Evolutionary conservation across 2,888 invertebrate species (phyloP).

Genomic region (Dynastes hyllus): DNA sequence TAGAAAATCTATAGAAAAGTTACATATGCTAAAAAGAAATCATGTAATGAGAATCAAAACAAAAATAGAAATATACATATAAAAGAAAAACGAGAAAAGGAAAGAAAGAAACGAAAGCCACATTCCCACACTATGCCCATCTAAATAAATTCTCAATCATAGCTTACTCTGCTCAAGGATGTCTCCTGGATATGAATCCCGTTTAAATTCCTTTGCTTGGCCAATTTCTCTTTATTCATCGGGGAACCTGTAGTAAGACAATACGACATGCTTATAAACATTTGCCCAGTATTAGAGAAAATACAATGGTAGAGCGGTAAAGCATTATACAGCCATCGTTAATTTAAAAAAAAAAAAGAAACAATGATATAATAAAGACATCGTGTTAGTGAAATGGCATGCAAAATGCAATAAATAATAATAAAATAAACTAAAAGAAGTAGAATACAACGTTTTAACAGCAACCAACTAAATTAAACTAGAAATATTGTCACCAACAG

Average conservation of each 20-base stretch:
- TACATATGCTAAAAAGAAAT: not conserved
- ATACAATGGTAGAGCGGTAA: not conserved
- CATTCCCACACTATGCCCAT: slow-evolving; percentile 34
- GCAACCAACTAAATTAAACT: too few species aligned
- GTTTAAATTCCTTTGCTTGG: slow-evolving; percentile 83
- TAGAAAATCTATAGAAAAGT: slow-evolving; percentile 1
- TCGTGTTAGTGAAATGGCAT: too few species aligned
- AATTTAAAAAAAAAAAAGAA: too few species aligned
- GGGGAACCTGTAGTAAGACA: slow-evolving; percentile 80
- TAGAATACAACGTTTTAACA: too few species aligned
- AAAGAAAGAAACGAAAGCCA: slow-evolving; percentile 26
- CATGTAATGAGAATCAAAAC: slow-evolving; percentile 13
- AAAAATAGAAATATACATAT: not conserved
- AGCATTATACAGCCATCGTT: too few species aligned
- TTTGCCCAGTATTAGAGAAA: slow-evolving; percentile 54
- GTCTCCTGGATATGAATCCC: slow-evolving; percentile 85
- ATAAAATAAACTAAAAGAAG: too few species aligned
- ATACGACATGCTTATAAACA: slow-evolving; percentile 64
- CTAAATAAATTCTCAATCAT: slow-evolving; percentile 20
- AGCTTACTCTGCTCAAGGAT: slow-evolving; percentile 86
- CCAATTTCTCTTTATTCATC: slow-evolving; percentile 88
- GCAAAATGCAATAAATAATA: too few species aligned
- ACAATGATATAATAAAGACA: too few species aligned
- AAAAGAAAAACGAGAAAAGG: slow-evolving; percentile 11
- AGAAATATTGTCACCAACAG: too few species aligned